Conservation (phyloP, 2,888 invertebrate genomes). For the Biston betularia region DNA sequence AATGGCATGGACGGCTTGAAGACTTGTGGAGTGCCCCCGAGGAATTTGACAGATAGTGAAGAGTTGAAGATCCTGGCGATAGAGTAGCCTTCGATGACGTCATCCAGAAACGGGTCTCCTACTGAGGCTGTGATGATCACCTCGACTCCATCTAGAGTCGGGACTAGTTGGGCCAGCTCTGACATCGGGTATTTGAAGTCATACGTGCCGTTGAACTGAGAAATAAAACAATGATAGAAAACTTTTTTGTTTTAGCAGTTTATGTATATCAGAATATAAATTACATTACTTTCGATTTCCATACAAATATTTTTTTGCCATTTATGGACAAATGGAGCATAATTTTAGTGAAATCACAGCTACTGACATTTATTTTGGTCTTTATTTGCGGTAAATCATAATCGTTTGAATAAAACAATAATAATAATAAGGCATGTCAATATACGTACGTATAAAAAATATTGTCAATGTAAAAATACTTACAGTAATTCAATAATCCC, state of each 20-base stretch:
- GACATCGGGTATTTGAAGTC: conserved; percentile 94
- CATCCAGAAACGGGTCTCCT: conserved; percentile 94
- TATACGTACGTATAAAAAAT: too few relatives aligned
- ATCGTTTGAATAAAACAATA: too few relatives aligned
- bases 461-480: too few relatives aligned
- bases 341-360: too few relatives aligned
- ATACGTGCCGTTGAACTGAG: conserved; percentile 94
- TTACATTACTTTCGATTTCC: too few relatives aligned
- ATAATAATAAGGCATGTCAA: too few relatives aligned
- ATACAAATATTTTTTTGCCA: too few relatives aligned
- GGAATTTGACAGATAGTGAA: conserved; percentile 92
- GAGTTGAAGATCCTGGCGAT: conserved; percentile 95
- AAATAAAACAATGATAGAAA: conserved; percentile 31
- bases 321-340: too few relatives aligned
- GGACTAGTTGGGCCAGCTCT: conserved; percentile 89
- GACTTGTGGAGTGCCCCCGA: conserved; percentile 96
- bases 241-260: background rate
- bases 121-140: conserved; percentile 94
- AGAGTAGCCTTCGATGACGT: conserved; percentile 94
- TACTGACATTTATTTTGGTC: too few relatives aligned
- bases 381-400: too few relatives aligned
- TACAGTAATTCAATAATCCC: too few relatives aligned
- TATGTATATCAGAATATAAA: too few relatives aligned
- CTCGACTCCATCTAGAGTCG: conserved; percentile 91
- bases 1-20: conserved; percentile 98